phyloP scores from a whole-genome alignment of 92 coral and sea anemone species.

The Parazoanthus swiftii region DNA sequence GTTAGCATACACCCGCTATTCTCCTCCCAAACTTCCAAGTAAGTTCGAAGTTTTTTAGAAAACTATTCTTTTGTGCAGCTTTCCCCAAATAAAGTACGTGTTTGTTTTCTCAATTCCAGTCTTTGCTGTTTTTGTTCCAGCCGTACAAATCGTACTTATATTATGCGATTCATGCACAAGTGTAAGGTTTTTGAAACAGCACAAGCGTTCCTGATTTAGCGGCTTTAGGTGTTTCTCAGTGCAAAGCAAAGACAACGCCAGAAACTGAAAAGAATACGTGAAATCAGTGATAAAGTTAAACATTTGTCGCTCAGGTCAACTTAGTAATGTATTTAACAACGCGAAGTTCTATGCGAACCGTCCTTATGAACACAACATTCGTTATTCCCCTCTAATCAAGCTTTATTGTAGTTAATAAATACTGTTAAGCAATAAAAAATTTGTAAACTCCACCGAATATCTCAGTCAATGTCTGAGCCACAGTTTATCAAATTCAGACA shows the following conservation, averaged over 20 bases:
- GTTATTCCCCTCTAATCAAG: not conserved
- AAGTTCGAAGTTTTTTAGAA: slow-evolving; percentile 51
- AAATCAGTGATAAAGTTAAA: not conserved
- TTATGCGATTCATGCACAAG: not conserved
- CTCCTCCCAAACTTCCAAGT: slow-evolving; percentile 97
- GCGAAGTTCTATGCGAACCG: not conserved
- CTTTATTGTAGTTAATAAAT: not conserved
- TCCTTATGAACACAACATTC: not conserved
- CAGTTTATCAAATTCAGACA: not conserved
- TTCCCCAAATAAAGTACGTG: not conserved
- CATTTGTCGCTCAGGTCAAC: not conserved
- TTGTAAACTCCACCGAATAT: not conserved
- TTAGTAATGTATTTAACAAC: not conserved
- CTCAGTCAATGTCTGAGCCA: not conserved
- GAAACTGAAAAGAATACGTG: not conserved
- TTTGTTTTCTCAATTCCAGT: slow-evolving; percentile 10
- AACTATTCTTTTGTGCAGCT: not conserved
- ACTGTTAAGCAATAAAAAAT: not conserved
- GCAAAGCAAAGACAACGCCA: not conserved
- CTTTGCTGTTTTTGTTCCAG: not conserved
- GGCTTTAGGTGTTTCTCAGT: not conserved
- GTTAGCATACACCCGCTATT: slow-evolving; percentile 90
- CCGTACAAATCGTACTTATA: not conserved
- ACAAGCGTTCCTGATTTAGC: not conserved
- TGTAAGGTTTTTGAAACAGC: not conserved